Evolutionary conservation across 2,797 vertebrate genomes (phyloP).

Genomic region (Argyrosomus regius): DNA sequence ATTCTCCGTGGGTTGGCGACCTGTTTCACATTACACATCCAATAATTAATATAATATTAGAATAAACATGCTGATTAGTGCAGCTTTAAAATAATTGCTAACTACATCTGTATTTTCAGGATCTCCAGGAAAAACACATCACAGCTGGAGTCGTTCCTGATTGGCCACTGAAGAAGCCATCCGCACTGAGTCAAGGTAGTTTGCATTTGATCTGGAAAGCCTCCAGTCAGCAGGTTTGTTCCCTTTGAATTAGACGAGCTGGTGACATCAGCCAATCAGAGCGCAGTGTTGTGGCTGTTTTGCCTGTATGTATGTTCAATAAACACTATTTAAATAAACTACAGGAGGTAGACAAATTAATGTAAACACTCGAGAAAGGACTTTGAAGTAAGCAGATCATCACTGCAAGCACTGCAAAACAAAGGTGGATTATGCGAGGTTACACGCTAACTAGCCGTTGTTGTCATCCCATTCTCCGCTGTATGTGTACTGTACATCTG

Average conservation of each 20-base stretch:
- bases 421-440: conserved; percentile 39
- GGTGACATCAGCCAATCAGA: conserved; percentile 33
- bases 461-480: conserved; percentile 11
- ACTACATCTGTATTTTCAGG: conserved; percentile 8
- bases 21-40: not conserved
- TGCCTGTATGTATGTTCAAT: conserved; percentile 8
- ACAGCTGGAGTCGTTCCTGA: conserved; percentile 33
- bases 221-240: conserved; percentile 51
- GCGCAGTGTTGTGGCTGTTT: not conserved
- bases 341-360: conserved; percentile 52
- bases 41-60: not conserved
- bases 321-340: conserved; percentile 49
- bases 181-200: conserved; percentile 11
- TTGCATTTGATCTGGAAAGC: conserved; percentile 46
- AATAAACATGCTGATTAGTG: not conserved
- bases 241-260: conserved; percentile 47
- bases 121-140: conserved; percentile 2
- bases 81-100: not conserved
- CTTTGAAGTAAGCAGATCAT: conserved; percentile 60
- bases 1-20: not conserved
- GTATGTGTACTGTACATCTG: conserved; percentile 53
- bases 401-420: conserved; percentile 25
- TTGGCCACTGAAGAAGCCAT: conserved; percentile 5
- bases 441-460: conserved; percentile 24
- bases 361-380: conserved; percentile 50